A percentile compares a stretch with the other conserved stretches of the same genome.
Evolutionary conservation across 2,797 vertebrate genomes (phyloP).

Genomic region (Chelidonichthys spinosus): DNA sequence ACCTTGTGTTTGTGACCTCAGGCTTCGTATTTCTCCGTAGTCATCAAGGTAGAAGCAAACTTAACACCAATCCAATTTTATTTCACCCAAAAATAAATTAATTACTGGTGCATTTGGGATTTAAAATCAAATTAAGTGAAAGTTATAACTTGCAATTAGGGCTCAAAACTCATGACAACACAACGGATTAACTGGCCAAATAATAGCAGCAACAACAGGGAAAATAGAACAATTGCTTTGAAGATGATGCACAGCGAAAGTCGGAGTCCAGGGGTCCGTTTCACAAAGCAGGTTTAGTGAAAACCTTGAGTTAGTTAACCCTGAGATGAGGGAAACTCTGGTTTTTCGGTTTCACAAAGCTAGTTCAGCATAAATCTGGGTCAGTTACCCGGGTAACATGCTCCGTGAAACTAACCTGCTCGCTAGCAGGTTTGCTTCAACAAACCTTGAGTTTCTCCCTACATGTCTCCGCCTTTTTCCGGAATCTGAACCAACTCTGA

Average conservation of each 20-base stretch:
- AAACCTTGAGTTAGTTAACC: too few species aligned
- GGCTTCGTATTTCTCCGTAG: conserved; percentile 8
- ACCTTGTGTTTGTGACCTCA: not conserved
- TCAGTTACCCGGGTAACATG: too few species aligned
- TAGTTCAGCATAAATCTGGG: too few species aligned
- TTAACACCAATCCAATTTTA: conserved; percentile 6
- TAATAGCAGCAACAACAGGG: conserved; percentile 21
- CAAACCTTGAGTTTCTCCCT: too few species aligned
- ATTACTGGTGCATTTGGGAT: conserved; percentile 8
- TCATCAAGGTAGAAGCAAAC: conserved; percentile 13
- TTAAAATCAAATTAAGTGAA: conserved; percentile 38
- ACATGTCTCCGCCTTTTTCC: too few species aligned
- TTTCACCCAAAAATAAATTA: conserved; percentile 22
- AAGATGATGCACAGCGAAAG: conserved; percentile 17
- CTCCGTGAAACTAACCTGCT: too few species aligned
- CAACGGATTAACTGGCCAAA: conserved; percentile 14
- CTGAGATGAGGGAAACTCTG: too few species aligned
- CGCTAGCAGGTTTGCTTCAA: too few species aligned
- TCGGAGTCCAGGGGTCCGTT: not conserved
- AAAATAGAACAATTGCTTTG: conserved; percentile 18
- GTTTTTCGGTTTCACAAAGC: too few species aligned
- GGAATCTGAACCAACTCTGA: too few species aligned
- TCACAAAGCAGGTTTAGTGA: too few species aligned
- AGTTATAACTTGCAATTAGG: conserved; percentile 31
- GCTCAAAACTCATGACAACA: conserved; percentile 37